Conservation (phyloP, 2,797 vertebrate species). For the Galagoides demidoff region DNA sequence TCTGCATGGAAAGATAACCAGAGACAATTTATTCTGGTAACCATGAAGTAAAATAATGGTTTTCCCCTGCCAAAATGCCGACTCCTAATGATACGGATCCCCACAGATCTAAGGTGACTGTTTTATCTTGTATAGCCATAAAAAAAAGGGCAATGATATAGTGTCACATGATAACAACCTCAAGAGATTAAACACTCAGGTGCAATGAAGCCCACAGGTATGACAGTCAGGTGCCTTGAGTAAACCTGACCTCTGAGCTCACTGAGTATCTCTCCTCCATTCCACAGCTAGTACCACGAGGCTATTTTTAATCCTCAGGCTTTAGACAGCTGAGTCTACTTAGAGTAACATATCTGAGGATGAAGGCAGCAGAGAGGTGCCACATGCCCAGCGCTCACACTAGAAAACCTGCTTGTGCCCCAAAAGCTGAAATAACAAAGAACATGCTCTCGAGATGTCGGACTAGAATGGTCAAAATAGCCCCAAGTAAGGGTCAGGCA, state of each 20-base stretch:
- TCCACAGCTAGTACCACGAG: background rate
- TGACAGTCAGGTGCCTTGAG: background rate
- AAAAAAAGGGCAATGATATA: background rate
- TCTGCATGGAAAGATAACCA: slow-evolving; percentile 25
- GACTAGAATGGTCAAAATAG: background rate
- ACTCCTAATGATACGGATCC: background rate
- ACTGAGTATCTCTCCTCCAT: background rate
- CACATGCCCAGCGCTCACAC: background rate
- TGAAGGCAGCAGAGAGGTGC: slow-evolving; percentile 19
- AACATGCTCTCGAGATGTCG: background rate
- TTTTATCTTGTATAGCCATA: background rate
- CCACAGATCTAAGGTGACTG: background rate
- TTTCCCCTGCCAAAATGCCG: slow-evolving; percentile 47
- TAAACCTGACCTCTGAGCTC: background rate
- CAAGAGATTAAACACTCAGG: background rate
- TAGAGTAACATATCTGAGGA: slow-evolving; percentile 58
- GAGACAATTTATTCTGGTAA: slow-evolving; percentile 56
- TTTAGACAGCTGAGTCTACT: slow-evolving; percentile 65
- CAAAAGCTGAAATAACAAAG: slow-evolving; percentile 20
- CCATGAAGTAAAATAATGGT: slow-evolving; percentile 36
- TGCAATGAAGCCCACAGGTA: background rate
- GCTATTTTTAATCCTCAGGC: slow-evolving; percentile 73
- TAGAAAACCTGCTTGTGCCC: slow-evolving; percentile 32
- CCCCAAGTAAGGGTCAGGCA: slow-evolving; percentile 41
- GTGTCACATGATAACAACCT: background rate